Percentiles rank a stretch among this genome's conserved stretches.
Conservation (phyloP, 2,888 invertebrate species). For the Perizoma affinitatum region DNA sequence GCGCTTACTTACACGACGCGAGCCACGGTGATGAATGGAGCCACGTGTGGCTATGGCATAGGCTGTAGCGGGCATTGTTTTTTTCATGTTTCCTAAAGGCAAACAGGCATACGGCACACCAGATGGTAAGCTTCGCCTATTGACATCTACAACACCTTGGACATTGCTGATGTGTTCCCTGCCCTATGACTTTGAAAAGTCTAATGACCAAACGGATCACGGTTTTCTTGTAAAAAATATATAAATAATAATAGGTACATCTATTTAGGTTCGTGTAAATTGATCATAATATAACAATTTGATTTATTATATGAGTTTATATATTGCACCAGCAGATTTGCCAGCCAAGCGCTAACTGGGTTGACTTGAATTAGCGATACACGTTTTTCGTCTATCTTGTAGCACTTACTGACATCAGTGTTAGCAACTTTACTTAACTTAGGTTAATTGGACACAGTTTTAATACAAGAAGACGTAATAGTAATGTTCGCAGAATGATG, state of each 20-base stretch:
- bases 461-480: no score
- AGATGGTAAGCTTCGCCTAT: background rate
- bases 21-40: constrained; percentile 47
- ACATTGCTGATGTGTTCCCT: no score
- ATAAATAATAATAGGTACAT: no score
- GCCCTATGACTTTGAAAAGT: no score
- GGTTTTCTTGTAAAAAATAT: no score
- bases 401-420: constrained; percentile 24
- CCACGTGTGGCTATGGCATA: constrained; percentile 10
- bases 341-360: constrained; percentile 20
- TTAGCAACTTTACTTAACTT: constrained; percentile 18
- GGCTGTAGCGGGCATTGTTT: constrained; percentile 9
- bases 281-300: no score
- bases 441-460: constrained; percentile 20
- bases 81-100: background rate
- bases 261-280: no score
- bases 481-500: no score
- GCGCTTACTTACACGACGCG: constrained; percentile 63
- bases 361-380: constrained; percentile 30
- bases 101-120: no score
- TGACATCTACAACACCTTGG: no score
- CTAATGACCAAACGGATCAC: no score
- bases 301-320: background rate
- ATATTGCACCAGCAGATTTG: constrained; percentile 1
- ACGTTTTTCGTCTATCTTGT: constrained; percentile 32